Conservation (phyloP, 2,888 invertebrate genomes). For the Branchipolynoe longqiensis region DNA sequence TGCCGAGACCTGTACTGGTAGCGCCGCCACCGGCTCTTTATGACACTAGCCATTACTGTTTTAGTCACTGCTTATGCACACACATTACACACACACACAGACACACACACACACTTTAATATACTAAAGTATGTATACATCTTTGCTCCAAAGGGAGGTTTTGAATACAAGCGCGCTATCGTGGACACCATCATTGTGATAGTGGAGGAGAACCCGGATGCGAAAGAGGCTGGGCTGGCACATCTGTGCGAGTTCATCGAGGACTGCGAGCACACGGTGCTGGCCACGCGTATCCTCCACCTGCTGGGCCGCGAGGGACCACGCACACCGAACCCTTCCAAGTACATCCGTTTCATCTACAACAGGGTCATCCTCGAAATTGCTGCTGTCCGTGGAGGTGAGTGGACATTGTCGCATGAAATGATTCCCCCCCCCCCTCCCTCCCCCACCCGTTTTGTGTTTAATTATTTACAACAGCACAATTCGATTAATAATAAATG, state of each 20-base stretch:
- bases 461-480: no score
- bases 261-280: conserved; percentile 98
- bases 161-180: conserved; percentile 98
- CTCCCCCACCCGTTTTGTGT: no score
- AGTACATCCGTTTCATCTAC: conserved; percentile 86
- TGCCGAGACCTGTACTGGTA: no score
- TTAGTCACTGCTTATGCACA: no score
- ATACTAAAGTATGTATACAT: no score
- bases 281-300: conserved; percentile 97
- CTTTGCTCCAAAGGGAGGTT: conserved; percentile 85
- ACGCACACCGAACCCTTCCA: conserved; percentile 94
- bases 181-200: conserved; percentile 98
- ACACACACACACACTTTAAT: no score
- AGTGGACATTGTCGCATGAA: conserved; percentile 39
- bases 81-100: no score
- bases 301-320: conserved; percentile 98
- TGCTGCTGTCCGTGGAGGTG: conserved; percentile 92
- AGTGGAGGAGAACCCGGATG: conserved; percentile 98
- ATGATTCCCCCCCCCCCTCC: no score
- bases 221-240: conserved; percentile 96
- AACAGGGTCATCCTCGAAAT: conserved; percentile 95
- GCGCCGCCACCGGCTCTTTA: no score
- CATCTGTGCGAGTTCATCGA: conserved; percentile 99
- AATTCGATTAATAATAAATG: no score
- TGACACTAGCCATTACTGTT: no score